Conservation (phyloP, 2,888 invertebrate genomes). For the Apamea anceps region DNA sequence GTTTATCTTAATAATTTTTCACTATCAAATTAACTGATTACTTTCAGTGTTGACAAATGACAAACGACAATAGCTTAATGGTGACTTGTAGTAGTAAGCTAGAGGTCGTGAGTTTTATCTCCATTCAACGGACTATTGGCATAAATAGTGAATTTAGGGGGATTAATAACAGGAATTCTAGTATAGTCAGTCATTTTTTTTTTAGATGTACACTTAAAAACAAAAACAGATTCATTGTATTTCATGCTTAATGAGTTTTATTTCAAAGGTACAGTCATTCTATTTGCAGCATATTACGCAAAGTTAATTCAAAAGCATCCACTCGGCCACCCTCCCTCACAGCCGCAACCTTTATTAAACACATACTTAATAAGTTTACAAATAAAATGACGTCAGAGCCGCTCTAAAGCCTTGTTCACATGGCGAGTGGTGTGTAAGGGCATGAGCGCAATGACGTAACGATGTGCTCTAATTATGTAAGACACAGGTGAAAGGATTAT, state of each 20-base stretch:
- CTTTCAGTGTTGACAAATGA: slow-evolving; percentile 1
- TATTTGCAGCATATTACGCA: slow-evolving; percentile 12
- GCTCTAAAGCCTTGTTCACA: slow-evolving; percentile 52
- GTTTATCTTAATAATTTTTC: neutral
- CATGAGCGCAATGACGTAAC: slow-evolving; percentile 58
- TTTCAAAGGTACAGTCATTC: slow-evolving; percentile 10
- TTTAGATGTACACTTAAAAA: neutral
- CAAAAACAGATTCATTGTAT: neutral
- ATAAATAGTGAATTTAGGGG: no score
- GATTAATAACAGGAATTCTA: no score
- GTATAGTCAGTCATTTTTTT: no score
- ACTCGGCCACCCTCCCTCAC: neutral
- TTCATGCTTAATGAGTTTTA: neutral
- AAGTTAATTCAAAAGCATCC: slow-evolving; percentile 1
- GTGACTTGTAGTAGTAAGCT: neutral
- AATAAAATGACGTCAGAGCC: slow-evolving; percentile 37
- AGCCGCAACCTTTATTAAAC: slow-evolving; percentile 38
- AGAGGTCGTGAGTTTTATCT: neutral
- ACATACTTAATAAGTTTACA: slow-evolving; percentile 42
- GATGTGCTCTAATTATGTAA: slow-evolving; percentile 67
- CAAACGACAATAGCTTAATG: neutral
- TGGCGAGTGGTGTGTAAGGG: slow-evolving; percentile 42
- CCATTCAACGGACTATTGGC: neutral
- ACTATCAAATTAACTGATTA: slow-evolving; percentile 12
- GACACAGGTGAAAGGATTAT: slow-evolving; percentile 45